These are phyloP conservation scores for Heliconius eleuchia DNA, from an alignment of 1,140 invertebrate species.

Conservation along the genomic window DNA sequence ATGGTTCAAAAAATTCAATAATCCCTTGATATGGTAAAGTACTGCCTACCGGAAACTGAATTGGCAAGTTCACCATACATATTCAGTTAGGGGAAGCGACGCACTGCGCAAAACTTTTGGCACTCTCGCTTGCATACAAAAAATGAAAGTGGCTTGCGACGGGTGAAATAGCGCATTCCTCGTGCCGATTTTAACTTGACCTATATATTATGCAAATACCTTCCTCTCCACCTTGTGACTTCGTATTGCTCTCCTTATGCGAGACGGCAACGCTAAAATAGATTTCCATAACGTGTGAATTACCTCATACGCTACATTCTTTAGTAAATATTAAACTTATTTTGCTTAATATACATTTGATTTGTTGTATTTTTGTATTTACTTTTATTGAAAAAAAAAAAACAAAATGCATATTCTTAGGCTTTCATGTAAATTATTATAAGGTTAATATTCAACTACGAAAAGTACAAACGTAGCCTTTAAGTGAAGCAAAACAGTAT, in stretches of 20 bases:
- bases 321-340: background rate
- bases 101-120: slow-evolving; percentile 80
- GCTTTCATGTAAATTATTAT: background rate
- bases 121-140: slow-evolving; percentile 79
- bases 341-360: background rate
- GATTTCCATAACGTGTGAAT: slow-evolving; percentile 10
- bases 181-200: slow-evolving; percentile 53
- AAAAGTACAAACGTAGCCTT: background rate
- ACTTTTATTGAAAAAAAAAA: background rate
- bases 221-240: slow-evolving; percentile 20
- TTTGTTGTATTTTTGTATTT: too few relatives aligned
- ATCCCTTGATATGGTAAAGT: slow-evolving; percentile 56
- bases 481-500: background rate
- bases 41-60: slow-evolving; percentile 67
- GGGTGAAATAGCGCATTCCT: slow-evolving; percentile 60
- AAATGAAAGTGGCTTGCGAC: slow-evolving; percentile 71
- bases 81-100: slow-evolving; percentile 71
- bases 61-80: slow-evolving; percentile 77
- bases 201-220: slow-evolving; percentile 49
- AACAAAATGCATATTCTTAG: background rate
- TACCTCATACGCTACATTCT: background rate
- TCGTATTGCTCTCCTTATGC: slow-evolving; percentile 13
- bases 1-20: slow-evolving; percentile 54
- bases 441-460: background rate
- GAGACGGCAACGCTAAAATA: background rate